These are phyloP conservation scores for Carcina quercana DNA, from an alignment of 2,888 invertebrate genomes.

Conservation along the genomic window DNA sequence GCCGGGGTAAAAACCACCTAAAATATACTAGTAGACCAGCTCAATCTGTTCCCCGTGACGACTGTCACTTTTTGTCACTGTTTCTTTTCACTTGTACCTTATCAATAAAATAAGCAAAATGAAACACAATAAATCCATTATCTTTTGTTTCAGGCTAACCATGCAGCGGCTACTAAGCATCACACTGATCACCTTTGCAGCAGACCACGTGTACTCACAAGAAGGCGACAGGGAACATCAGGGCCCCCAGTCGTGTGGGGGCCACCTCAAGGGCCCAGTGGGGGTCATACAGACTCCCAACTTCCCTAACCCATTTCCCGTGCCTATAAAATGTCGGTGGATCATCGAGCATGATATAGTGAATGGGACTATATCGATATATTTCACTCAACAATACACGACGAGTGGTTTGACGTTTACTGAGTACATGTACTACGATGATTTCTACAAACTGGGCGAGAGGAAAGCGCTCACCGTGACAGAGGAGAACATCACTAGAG, in stretches of 20 bases:
- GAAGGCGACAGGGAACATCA: conserved; percentile 44
- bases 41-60: too few relatives aligned
- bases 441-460: conserved; percentile 79
- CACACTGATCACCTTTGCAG: conserved; percentile 42
- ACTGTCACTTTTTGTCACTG: too few relatives aligned
- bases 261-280: conserved; percentile 75
- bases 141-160: conserved; percentile 44
- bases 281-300: conserved; percentile 88
- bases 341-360: conserved; percentile 85
- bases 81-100: too few relatives aligned
- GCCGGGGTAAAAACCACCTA: too few relatives aligned
- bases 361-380: conserved; percentile 86
- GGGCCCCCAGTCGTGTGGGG: conserved; percentile 76
- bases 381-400: conserved; percentile 91
- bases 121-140: too few relatives aligned
- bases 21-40: too few relatives aligned
- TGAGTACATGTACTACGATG: conserved; percentile 84
- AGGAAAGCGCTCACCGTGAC: conserved; percentile 80
- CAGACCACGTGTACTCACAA: conserved; percentile 37
- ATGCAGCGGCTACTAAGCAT: conserved; percentile 46
- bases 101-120: too few relatives aligned
- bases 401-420: conserved; percentile 84
- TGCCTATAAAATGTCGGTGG: conserved; percentile 91
- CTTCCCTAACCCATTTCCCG: conserved; percentile 86
- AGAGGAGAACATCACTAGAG: conserved; percentile 82